Evolutionary conservation across 2,113 vertebrate genomes (phyloP), one percentile per base, ranked within the genome.

Genomic region (Axis porcinus): DNA sequence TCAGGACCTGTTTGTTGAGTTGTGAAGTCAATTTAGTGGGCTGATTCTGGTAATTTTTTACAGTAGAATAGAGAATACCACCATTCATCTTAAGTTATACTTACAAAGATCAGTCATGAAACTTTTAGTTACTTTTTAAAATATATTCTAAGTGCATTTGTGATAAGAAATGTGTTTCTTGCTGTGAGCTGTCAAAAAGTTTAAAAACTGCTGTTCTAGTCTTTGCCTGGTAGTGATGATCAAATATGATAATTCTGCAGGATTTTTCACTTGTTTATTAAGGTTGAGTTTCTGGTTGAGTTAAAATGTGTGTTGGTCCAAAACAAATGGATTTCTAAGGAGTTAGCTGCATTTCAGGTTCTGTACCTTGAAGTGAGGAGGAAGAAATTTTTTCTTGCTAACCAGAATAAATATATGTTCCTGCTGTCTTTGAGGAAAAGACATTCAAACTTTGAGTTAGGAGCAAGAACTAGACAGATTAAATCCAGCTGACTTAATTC

Each of bases 401-500:
- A 33, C 81, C 86, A 92, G 62, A 97, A 86, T 90, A 78, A 96
- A 96, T 21, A 57, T 17, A 92, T 28, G 30, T 6, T 82, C 3
- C 25, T 19, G 76, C 23, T 43, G 17, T 78, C n/a, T 79, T 43
- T 54, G 64, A 88, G 50, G 70, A 74, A 76, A 47, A 91, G 57
- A 30, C 28, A 62, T 84, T 85, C 23, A 79, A 88, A 79, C 27
- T 78, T 84, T 74, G 33, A 62, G 25, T 85, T 91, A 60, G 55
- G 19, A 64, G 23, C 15, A 57, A 82, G 67, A 91, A 50, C 43
- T 27, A 94, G 83, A 67, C 87, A 92, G 76, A 36, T 70, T 91
- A 64, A 89, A 81, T 96, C 50, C 11, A 25, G 30, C 58, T 70
- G 30, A n/a, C 81, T 97, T 94, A 45, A n/a, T 89, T 95, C 92